These are phyloP conservation scores for Fregetta grallaria DNA, from an alignment of 2,113 vertebrate genomes.

Conservation along the genomic window DNA sequence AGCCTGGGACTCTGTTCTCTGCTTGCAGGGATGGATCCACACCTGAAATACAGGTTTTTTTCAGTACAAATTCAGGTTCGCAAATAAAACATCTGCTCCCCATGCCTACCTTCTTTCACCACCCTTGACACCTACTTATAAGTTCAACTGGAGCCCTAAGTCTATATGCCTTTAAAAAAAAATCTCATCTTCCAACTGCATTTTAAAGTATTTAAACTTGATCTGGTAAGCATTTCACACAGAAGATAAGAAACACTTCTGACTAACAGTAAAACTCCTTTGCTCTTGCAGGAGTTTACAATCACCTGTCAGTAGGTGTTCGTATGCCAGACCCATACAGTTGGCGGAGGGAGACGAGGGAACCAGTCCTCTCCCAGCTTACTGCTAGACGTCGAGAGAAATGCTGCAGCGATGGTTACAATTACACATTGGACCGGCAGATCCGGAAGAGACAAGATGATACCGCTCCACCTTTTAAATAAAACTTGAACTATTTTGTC, in stretches of 20 bases:
- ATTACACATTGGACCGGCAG: not conserved
- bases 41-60: conserved; percentile 74
- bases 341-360: not conserved
- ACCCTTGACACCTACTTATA: not conserved
- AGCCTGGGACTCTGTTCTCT: conserved; percentile 80
- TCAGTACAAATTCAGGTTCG: not conserved
- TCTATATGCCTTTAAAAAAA: not conserved
- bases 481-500: not conserved
- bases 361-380: not conserved
- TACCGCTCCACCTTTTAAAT: not conserved
- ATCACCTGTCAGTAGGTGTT: not conserved
- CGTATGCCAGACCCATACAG: not conserved
- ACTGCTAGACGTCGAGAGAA: not conserved
- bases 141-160: not conserved
- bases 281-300: not conserved
- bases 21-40: conserved; percentile 89
- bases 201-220: not conserved
- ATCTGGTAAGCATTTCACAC: not conserved
- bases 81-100: not conserved
- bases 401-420: not conserved
- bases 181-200: not conserved
- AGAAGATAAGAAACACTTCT: not conserved
- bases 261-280: not conserved
- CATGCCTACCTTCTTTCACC: rapidly evolving
- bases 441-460: not conserved